Evolutionary conservation across 2,888 invertebrate genomes (phyloP), one percentile per base, ranked within the genome.

Genomic region (Drosophila villosipedis): DNA sequence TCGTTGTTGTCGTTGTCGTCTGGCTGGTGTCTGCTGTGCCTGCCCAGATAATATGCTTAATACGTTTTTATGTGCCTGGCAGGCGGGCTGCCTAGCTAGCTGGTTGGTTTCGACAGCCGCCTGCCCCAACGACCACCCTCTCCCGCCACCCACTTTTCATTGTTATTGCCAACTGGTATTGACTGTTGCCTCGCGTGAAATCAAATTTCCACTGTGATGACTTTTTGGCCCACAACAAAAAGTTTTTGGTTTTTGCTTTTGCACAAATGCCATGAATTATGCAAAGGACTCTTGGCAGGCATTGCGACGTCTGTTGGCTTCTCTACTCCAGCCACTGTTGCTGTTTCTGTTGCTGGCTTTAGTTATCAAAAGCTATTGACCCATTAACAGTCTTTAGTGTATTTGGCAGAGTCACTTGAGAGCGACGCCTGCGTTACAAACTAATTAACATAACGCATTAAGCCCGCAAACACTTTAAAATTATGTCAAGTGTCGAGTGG

Each of bases 381-480:
- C 86, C 90, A 87, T 87, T 87, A 87, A 87, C 87, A 71, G 82
- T 66, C 80, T 69, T 84, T 57, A 66, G 69, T 66, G 73, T 71
- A 77, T 65, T 80, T 67, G 77, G 62, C 63, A 65, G 43, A 43
- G 61, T 25, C 76, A 73, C 71, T 85, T 55, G 69, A 71, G 63
- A 58, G 88, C 71, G 61, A 31, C 65, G 80, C 70, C 80, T 58
- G 16, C 30, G 66, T 71, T 75, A 43, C 75, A 73, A 71, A 78
- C 90, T 90, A 86, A 86, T 90, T 90, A 89, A 79, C 86, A 90
- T 86, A 90, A 85, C 83, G 85, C 89, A 84, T 84, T 87, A 84
- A 82, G 35, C 68, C 83, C 66, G 78, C 84, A 76, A 83, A 79
- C 85, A 80, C 90, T 88, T 76, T 78, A 61, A 72, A 87, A 89